Evolutionary conservation across 2,888 invertebrate species (phyloP).

Genomic region (Pteria penguin): DNA sequence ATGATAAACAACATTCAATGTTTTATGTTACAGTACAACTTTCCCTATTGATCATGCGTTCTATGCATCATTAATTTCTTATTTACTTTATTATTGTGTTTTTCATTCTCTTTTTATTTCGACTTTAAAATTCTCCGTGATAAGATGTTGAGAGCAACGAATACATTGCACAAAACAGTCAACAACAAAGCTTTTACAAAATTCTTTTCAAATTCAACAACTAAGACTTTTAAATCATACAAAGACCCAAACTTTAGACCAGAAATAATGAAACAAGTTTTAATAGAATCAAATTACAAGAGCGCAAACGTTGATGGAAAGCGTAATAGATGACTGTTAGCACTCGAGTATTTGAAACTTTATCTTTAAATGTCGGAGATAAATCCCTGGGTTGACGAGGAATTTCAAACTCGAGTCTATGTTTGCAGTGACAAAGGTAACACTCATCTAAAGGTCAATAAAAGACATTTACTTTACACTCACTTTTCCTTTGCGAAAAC

Average conservation of each 20-base stretch:
- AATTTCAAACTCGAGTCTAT: slow-evolving; percentile 21
- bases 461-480: not conserved
- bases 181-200: not conserved
- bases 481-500: not conserved
- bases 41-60: too few relatives aligned
- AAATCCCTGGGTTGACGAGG: slow-evolving; percentile 26
- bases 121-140: too few relatives aligned
- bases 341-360: slow-evolving; percentile 23
- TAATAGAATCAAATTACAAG: not conserved
- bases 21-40: too few relatives aligned
- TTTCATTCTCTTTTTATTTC: too few relatives aligned
- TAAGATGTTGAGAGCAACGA: not conserved
- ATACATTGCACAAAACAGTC: not conserved
- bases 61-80: too few relatives aligned
- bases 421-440: slow-evolving; percentile 22
- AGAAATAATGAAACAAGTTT: not conserved
- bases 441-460: not conserved
- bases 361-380: slow-evolving; percentile 17
- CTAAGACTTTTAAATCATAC: not conserved
- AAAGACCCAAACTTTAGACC: not conserved
- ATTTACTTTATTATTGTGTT: too few relatives aligned
- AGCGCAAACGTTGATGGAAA: not conserved
- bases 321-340: not conserved
- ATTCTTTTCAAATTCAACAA: not conserved
- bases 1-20: too few relatives aligned